Conservation (phyloP, 2,888 invertebrate species). For the Seira ritae region DNA sequence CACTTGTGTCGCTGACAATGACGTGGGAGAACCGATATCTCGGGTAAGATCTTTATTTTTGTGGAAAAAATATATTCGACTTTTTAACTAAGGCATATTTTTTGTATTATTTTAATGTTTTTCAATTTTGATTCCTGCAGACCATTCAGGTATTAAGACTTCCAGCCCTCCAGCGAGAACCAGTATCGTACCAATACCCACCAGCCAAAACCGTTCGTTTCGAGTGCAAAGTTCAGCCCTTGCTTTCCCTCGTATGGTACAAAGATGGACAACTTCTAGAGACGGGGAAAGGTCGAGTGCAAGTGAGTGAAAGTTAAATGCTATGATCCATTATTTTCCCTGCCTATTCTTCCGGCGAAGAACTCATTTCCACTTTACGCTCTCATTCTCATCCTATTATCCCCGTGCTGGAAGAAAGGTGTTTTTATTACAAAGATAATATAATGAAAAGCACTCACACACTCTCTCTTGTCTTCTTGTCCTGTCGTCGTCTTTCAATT, state of each 20-base stretch:
- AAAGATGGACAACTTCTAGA: conserved; percentile 71
- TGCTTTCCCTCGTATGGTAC: conserved; percentile 69
- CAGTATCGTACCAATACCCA: conserved; percentile 66
- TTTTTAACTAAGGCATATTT: background rate
- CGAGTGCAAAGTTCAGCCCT: conserved; percentile 66
- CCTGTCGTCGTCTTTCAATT: background rate
- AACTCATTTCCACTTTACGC: too few relatives aligned
- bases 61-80: background rate
- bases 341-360: background rate
- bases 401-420: too few relatives aligned
- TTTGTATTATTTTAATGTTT: conserved; percentile 9
- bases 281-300: conserved; percentile 70
- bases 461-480: too few relatives aligned
- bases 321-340: background rate
- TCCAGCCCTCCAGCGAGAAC: conserved; percentile 60
- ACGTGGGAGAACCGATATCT: conserved; percentile 58
- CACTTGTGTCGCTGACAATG: conserved; percentile 54
- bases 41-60: conserved; percentile 48
- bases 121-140: conserved; percentile 33
- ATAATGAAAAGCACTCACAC: too few relatives aligned
- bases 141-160: conserved; percentile 66
- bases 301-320: conserved; percentile 46
- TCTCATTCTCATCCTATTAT: too few relatives aligned
- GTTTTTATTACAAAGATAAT: too few relatives aligned
- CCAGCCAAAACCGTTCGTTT: conserved; percentile 70